A percentile compares a stretch with the other conserved stretches of the same genome.
Conservation (phyloP, 2,113 vertebrate genomes). For the Corythaeola cristata region DNA sequence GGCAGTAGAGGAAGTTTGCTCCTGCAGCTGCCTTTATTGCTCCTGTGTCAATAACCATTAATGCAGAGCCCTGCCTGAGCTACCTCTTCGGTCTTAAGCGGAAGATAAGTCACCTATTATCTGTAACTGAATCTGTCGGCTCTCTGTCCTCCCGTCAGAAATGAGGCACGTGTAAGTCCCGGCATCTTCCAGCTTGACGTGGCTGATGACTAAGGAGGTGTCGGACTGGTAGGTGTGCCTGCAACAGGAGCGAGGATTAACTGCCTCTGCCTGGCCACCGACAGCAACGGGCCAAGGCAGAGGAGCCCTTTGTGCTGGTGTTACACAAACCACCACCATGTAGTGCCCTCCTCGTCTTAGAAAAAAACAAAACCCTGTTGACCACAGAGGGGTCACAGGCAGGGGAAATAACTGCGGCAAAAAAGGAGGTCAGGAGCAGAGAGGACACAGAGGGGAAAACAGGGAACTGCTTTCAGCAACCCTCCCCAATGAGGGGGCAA, state of each 20-base stretch:
- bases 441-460: background rate
- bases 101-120: conserved; percentile 78
- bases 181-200: conserved; percentile 74
- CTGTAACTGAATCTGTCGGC: conserved; percentile 82
- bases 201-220: conserved; percentile 85
- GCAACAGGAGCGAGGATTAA: background rate
- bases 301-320: background rate
- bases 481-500: background rate
- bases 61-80: background rate
- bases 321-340: background rate
- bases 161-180: conserved; percentile 85
- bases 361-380: background rate
- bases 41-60: background rate
- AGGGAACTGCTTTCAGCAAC: conserved; percentile 14
- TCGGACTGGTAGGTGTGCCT: conserved; percentile 86
- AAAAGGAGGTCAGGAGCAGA: background rate
- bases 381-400: background rate
- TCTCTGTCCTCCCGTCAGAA: conserved; percentile 71
- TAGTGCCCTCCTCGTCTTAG: background rate
- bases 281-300: background rate
- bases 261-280: background rate
- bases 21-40: background rate
- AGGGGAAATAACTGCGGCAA: background rate
- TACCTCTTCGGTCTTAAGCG: background rate
- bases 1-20: background rate